phyloP scores from a whole-genome alignment of 1,140 invertebrate species.

The Marisa cornuarietis region DNA sequence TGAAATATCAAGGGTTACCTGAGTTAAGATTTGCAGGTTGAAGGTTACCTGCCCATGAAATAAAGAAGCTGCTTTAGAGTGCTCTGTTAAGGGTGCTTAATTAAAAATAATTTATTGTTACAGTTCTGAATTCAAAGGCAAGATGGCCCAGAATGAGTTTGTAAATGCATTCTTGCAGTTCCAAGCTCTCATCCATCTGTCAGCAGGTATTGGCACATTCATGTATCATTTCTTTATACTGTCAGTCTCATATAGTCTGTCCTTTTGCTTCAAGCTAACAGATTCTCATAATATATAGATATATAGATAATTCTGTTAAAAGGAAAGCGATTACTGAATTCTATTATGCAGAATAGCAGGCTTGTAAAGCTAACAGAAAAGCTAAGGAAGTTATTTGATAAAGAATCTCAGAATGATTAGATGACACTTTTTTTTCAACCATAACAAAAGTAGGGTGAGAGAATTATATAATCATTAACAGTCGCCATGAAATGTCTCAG shows the following conservation, averaged over 20 bases:
- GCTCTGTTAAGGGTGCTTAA: background rate
- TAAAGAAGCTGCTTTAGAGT: background rate
- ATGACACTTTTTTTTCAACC: background rate
- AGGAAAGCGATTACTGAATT: too few relatives aligned
- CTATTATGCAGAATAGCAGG: too few relatives aligned
- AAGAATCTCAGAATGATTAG: background rate
- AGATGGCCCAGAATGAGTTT: constrained; percentile 76
- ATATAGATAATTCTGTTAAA: too few relatives aligned
- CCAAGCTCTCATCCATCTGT: constrained; percentile 73
- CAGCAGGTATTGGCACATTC: constrained; percentile 57
- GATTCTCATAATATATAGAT: too few relatives aligned
- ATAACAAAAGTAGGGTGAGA: background rate
- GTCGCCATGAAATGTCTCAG: background rate
- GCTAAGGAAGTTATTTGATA: too few relatives aligned
- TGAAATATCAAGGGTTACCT: background rate
- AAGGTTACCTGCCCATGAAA: background rate
- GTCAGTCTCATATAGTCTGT: too few relatives aligned
- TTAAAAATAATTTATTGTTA: constrained; percentile 31
- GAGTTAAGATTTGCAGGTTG: background rate
- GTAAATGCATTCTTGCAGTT: constrained; percentile 76
- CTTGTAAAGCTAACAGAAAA: too few relatives aligned
- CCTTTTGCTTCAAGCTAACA: too few relatives aligned
- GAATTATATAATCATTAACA: background rate
- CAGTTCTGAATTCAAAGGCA: constrained; percentile 69
- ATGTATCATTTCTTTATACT: too few relatives aligned